These are phyloP conservation scores for Augiades crinisus DNA, from an alignment of 2,888 invertebrate genomes.

Conservation along the genomic window DNA sequence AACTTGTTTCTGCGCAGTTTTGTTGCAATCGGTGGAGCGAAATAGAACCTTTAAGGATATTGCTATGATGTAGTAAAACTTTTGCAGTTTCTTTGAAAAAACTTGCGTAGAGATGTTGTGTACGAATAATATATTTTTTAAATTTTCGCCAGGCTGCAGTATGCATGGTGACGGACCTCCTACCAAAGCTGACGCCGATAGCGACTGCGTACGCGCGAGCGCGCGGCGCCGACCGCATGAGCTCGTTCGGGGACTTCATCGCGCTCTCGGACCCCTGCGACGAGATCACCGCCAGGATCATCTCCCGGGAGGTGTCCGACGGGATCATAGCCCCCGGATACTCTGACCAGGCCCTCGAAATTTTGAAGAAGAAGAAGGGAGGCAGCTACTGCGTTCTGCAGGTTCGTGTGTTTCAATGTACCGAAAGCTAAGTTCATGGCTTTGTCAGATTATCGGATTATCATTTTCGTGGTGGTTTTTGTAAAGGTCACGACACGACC, in stretches of 20 bases:
- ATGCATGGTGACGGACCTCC: slow-evolving; percentile 95
- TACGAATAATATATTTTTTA: neutral
- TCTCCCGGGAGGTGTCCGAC: slow-evolving; percentile 97
- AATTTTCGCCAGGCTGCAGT: slow-evolving; percentile 85
- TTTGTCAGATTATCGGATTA: too few species aligned
- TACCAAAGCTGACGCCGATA: slow-evolving; percentile 87
- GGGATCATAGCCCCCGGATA: slow-evolving; percentile 99
- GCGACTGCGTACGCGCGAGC: slow-evolving; percentile 97
- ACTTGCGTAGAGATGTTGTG: too few species aligned
- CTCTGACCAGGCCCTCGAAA: slow-evolving; percentile 88
- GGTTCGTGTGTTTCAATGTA: slow-evolving; percentile 51
- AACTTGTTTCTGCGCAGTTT: too few species aligned
- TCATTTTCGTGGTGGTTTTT: too few species aligned
- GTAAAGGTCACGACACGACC: too few species aligned
- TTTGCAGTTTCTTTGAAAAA: too few species aligned
- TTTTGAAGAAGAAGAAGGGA: slow-evolving; percentile 96
- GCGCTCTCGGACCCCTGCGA: slow-evolving; percentile 97
- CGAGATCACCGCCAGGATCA: slow-evolving; percentile 93
- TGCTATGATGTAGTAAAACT: too few species aligned
- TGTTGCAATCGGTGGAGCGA: too few species aligned
- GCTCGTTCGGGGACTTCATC: slow-evolving; percentile 99
- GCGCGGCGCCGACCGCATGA: slow-evolving; percentile 99
- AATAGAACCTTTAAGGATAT: too few species aligned
- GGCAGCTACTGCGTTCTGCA: slow-evolving; percentile 95
- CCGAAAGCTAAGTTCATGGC: too few species aligned